A percentile compares a stretch with the other conserved stretches of the same genome.
Evolutionary conservation across 2,888 invertebrate genomes (phyloP).

Genomic region (Allygus modestus): DNA sequence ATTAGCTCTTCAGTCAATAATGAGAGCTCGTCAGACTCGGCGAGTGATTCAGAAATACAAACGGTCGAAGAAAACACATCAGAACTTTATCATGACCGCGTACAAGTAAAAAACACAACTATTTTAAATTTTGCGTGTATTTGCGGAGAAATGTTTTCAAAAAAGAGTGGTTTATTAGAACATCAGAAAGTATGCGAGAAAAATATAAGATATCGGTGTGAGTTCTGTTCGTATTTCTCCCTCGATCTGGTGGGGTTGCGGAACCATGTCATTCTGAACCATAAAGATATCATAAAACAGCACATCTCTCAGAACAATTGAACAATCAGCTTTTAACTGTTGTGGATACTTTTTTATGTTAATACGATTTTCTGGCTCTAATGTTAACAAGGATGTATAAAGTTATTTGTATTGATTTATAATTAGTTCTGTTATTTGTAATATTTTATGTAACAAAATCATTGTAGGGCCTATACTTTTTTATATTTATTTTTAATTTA

Average conservation of each 20-base stretch:
- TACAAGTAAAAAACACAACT: neutral
- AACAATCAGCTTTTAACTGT: too few species aligned
- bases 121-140: neutral
- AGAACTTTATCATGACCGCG: neutral
- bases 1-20: too few species aligned
- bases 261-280: neutral
- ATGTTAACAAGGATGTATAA: too few species aligned
- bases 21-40: neutral
- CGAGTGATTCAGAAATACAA: neutral
- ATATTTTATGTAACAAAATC: too few species aligned
- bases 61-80: neutral
- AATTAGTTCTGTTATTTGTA: too few species aligned
- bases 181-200: neutral
- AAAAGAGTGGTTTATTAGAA: neutral
- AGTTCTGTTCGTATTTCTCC: neutral
- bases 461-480: too few species aligned
- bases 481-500: too few species aligned
- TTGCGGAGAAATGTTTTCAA: neutral
- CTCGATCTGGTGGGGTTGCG: neutral
- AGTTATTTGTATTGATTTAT: too few species aligned
- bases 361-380: too few species aligned
- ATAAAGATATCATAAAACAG: constrained; percentile 6
- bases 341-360: too few species aligned
- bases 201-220: neutral
- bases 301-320: neutral